Percentiles rank a stretch among this genome's conserved stretches.
Conservation (phyloP, 2,113 vertebrate species). For the Crypturellus undulatus region DNA sequence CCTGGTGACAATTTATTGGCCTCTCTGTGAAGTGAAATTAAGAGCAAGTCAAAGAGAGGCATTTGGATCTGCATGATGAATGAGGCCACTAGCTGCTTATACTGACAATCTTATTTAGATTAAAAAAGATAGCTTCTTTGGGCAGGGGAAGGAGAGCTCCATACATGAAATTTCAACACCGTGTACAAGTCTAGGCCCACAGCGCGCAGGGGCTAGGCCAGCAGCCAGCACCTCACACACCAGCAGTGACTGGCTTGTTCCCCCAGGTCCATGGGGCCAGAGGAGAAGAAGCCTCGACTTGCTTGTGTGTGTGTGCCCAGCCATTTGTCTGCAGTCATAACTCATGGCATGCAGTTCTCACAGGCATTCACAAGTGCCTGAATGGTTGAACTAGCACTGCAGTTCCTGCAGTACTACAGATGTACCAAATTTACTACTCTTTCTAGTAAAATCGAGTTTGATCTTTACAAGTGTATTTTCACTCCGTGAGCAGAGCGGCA, state of each 20-base stretch:
- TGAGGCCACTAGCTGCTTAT: background rate
- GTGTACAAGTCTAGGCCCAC: background rate
- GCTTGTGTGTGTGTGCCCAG: too few species aligned
- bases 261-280: background rate
- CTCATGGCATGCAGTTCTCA: too few species aligned
- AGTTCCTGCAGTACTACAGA: too few species aligned
- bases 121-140: background rate
- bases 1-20: background rate
- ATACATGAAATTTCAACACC: background rate
- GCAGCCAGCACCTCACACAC: background rate
- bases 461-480: too few species aligned
- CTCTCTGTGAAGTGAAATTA: background rate
- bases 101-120: background rate
- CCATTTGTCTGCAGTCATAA: too few species aligned
- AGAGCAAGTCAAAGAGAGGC: too few species aligned
- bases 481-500: too few species aligned
- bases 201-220: background rate
- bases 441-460: too few species aligned
- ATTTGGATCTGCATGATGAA: background rate
- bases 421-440: too few species aligned
- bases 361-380: too few species aligned
- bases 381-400: too few species aligned
- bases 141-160: background rate
- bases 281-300: background rate
- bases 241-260: rapidly evolving